Base-by-base conservation (phyloP, 92 coral and sea anemone species). In the Parazoanthus atlanticus region DNA sequence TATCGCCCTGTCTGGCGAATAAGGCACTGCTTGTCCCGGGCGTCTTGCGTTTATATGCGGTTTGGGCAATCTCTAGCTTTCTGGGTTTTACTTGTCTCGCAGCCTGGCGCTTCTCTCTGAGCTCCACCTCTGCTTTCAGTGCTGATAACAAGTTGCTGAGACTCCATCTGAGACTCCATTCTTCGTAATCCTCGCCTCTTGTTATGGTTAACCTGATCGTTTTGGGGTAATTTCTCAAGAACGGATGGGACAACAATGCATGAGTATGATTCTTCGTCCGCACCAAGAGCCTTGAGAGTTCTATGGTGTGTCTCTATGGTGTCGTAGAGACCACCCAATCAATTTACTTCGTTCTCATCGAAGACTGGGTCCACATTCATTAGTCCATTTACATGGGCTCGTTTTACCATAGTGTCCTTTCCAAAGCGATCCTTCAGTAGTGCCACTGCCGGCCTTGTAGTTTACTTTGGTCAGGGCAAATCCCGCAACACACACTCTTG, bases 181-280 rank as follows among this genome's bases (percentile, higher is more conserved):
- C 81, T n/a, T 28, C 29, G 74, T 72, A 86, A 38, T 86, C 46
- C 46, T 43, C 46, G 15, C 46, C 72, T 13, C 89, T 66, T 21
- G 74, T 86, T 28, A 86, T 74, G 3, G 83, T 86, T 40, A 86
- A 23, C 31, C 72, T 30, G 34, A 47, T 16, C n/a, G 83, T 25
- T 21, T 32, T 43, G 8, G 65, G 78, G 19, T 2, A 74, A 32
- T 32, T 74, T 74, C 46, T 74, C n/a, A 4, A 69, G 81, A 8
- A 85, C 33, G 33, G 64, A 74, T 56, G 88, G 82, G n/a, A 86
- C 83, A 36, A 88, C 90, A 36, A 65, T 88, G 11, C 84, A 78
- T 3, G 78, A 88, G 32, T 65, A 78, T 11, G 79, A 8, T 30
- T 54, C 75, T n/a, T 88, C 86, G 47, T 88, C 65, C 6, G 43